phyloP scores from a whole-genome alignment of 2,113 vertebrate species.

The Mormoops blainvillei region DNA sequence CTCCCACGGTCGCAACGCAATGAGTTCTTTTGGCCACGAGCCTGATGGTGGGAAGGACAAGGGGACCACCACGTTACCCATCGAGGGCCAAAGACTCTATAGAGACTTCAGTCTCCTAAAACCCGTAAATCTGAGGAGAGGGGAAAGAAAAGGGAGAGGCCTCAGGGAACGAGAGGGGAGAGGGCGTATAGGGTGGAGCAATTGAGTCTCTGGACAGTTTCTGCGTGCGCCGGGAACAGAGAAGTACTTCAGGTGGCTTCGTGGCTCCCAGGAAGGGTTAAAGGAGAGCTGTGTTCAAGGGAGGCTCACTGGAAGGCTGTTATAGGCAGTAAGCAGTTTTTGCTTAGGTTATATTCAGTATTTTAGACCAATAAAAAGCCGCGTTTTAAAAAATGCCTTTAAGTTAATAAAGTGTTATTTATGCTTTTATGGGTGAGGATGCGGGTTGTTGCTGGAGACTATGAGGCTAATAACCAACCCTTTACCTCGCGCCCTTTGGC shows the following conservation, averaged over 20 bases:
- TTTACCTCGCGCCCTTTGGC: not conserved
- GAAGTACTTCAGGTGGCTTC: not conserved
- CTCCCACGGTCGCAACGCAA: fast-evolving
- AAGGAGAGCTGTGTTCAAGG: not conserved
- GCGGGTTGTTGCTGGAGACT: not conserved
- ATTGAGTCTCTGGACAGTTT: not conserved
- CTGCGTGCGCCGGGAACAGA: not conserved
- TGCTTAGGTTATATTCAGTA: not conserved
- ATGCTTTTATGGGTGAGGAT: not conserved
- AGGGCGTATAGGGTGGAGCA: not conserved
- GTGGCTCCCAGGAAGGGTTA: not conserved
- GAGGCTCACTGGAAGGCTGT: not conserved
- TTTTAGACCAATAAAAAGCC: not conserved
- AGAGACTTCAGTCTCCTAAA: not conserved
- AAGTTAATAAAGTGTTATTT: not conserved
- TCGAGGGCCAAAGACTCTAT: not conserved
- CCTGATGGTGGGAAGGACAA: not conserved
- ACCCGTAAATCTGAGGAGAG: not conserved
- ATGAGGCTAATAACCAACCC: not conserved
- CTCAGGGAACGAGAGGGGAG: not conserved
- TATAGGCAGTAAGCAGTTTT: not conserved
- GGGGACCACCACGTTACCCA: not conserved
- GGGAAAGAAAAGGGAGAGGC: not conserved
- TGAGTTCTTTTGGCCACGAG: not conserved
- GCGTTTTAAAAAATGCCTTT: not conserved